These are phyloP conservation scores for Perca flavescens DNA, from an alignment of 2,113 vertebrate species.

Conservation along the genomic window DNA sequence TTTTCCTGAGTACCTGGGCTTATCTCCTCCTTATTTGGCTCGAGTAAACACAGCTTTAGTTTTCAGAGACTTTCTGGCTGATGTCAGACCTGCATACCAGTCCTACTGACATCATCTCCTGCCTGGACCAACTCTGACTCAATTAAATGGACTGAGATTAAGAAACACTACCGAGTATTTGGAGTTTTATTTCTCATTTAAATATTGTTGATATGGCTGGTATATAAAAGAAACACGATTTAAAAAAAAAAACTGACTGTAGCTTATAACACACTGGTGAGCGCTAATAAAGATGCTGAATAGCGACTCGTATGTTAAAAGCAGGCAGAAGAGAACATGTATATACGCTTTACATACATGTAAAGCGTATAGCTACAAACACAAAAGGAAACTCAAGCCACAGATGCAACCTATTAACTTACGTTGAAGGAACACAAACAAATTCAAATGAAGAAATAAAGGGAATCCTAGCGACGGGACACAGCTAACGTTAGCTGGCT, in stretches of 20 bases:
- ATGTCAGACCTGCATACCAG: conserved; percentile 79
- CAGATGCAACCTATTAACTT: accelerated
- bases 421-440: background rate
- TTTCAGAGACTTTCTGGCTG: conserved; percentile 60
- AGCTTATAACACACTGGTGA: background rate
- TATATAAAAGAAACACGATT: background rate
- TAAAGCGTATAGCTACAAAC: background rate
- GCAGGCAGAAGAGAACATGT: background rate
- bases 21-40: conserved; percentile 78
- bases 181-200: background rate
- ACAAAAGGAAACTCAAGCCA: background rate
- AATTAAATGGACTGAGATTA: conserved; percentile 61
- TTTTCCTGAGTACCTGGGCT: background rate
- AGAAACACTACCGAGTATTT: background rate
- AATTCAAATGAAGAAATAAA: background rate
- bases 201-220: no score
- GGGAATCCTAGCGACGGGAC: background rate
- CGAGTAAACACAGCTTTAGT: conserved; percentile 52
- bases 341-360: no score
- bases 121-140: conserved; percentile 35
- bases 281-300: background rate
- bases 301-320: background rate
- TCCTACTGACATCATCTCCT: conserved; percentile 78
- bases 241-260: background rate
- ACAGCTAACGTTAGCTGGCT: conserved; percentile 36